Evolutionary conservation across 2,888 invertebrate species (phyloP).

Genomic region (Ligdia adustata): DNA sequence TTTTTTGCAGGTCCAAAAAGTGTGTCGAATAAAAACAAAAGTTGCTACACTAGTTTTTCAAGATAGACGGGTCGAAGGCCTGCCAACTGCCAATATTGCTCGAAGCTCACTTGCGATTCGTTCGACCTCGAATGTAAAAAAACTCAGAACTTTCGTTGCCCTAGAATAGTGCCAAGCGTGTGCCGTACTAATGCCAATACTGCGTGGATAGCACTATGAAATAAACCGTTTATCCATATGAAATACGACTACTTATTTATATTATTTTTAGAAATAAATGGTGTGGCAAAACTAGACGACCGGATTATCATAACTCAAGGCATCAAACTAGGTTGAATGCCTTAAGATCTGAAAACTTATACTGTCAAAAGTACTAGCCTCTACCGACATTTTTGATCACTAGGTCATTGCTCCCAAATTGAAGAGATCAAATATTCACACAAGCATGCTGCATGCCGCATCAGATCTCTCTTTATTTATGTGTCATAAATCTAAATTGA

Average conservation of each 20-base stretch:
- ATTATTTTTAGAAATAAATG: slow-evolving; percentile 3
- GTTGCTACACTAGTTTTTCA: slow-evolving; percentile 74
- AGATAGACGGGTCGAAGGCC: slow-evolving; percentile 66
- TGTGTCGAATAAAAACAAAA: slow-evolving; percentile 74
- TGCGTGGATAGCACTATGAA: slow-evolving; percentile 15
- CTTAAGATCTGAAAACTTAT: neutral
- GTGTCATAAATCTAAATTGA: slow-evolving; percentile 35
- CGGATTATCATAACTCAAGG: neutral
- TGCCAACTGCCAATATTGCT: slow-evolving; percentile 48
- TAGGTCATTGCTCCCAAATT: slow-evolving; percentile 45
- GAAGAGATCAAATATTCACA: slow-evolving; percentile 44
- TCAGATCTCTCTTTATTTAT: slow-evolving; percentile 30
- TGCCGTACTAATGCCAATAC: slow-evolving; percentile 3
- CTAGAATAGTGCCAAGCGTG: slow-evolving; percentile 37
- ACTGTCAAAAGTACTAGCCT: slow-evolving; percentile 3
- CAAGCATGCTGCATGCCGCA: slow-evolving; percentile 42
- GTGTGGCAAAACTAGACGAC: slow-evolving; percentile 9
- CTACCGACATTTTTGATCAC: slow-evolving; percentile 19
- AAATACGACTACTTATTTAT: slow-evolving; percentile 8
- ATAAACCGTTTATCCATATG: slow-evolving; percentile 9
- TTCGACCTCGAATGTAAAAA: slow-evolving; percentile 62
- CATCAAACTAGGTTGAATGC: neutral
- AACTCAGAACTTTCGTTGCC: slow-evolving; percentile 57
- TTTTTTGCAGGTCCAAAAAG: slow-evolving; percentile 45
- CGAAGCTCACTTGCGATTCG: slow-evolving; percentile 61